phyloP scores from a whole-genome alignment of 2,797 vertebrate genomes.

The Pterois miles region DNA sequence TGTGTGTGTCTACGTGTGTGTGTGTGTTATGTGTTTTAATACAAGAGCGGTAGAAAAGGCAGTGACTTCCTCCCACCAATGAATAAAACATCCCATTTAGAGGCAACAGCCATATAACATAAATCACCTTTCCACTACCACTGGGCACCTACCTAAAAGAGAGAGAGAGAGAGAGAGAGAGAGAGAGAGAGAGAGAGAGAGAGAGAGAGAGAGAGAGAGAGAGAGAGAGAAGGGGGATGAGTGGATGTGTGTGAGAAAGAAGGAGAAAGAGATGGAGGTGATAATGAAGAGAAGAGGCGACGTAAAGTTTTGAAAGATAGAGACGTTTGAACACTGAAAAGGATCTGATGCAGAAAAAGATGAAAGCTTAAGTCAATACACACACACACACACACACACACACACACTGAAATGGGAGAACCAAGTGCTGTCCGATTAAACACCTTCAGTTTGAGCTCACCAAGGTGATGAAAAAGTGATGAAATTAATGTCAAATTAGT shows the following conservation, averaged over 20 bases:
- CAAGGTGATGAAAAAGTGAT: neutral
- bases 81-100: slow-evolving; percentile 80
- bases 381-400: neutral
- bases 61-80: slow-evolving; percentile 62
- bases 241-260: neutral
- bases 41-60: slow-evolving; percentile 43
- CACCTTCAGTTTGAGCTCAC: neutral
- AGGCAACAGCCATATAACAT: slow-evolving; percentile 59
- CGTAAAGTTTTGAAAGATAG: slow-evolving; percentile 7
- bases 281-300: slow-evolving; percentile 20
- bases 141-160: slow-evolving; percentile 41
- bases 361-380: neutral
- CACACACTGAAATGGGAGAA: neutral
- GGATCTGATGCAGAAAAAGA: neutral
- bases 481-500: neutral
- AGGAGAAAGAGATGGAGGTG: slow-evolving; percentile 6
- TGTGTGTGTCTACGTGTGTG: neutral
- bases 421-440: neutral
- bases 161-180: slow-evolving; percentile 7
- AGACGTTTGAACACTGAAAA: slow-evolving; percentile 7
- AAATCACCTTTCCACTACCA: slow-evolving; percentile 58
- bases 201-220: slow-evolving; percentile 8
- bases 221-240: neutral
- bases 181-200: neutral
- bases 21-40: slow-evolving; percentile 32